Evolutionary conservation across 2,113 vertebrate species (phyloP).

Genomic region (Corythornis vintsioides): DNA sequence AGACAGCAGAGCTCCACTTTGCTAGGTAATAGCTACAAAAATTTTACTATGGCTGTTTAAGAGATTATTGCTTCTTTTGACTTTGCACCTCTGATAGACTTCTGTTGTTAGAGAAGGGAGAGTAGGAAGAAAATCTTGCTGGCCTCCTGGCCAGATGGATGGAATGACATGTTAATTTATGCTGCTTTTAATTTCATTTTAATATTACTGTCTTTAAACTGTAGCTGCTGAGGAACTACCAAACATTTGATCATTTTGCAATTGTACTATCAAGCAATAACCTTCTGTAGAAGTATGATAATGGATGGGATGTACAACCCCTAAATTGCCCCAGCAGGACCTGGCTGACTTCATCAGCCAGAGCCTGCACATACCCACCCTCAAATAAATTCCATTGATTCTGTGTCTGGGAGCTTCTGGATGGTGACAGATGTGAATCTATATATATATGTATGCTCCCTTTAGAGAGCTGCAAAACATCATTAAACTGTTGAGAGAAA

Average conservation of each 20-base stretch:
- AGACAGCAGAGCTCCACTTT: not conserved
- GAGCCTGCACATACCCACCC: not conserved
- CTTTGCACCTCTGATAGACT: not conserved
- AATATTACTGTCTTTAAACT: not conserved
- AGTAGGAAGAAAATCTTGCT: not conserved
- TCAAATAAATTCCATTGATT: not conserved
- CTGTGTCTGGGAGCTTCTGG: not conserved
- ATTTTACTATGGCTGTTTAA: not conserved
- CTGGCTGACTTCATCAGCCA: not conserved
- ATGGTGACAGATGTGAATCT: not conserved
- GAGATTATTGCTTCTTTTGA: not conserved
- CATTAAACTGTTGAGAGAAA: not conserved
- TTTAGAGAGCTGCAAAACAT: constrained; percentile 13
- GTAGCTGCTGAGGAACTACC: not conserved
- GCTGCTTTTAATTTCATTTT: not conserved
- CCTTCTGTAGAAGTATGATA: not conserved
- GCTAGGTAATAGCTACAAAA: not conserved
- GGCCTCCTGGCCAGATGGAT: not conserved
- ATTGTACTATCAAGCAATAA: not conserved
- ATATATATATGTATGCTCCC: not conserved
- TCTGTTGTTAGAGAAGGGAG: not conserved
- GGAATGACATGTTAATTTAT: not conserved
- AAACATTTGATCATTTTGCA: not conserved
- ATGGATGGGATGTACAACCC: not conserved
- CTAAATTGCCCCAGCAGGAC: not conserved